Base-by-base conservation (phyloP, 2,797 vertebrate genomes). In the Florisuga fusca region DNA sequence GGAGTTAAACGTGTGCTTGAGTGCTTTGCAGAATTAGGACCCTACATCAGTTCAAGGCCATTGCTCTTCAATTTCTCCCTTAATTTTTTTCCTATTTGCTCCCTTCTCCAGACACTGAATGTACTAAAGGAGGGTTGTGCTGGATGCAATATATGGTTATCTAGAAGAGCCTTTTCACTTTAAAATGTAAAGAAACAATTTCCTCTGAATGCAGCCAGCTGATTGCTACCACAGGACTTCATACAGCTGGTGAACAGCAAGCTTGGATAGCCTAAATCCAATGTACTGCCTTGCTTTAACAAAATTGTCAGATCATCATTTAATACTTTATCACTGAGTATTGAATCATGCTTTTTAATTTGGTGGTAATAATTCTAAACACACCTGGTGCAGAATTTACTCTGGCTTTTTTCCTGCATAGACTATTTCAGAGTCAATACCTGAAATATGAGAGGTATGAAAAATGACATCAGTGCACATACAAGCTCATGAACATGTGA, bases 141-240 rank as follows among this genome's bases (percentile, higher is more conserved):
- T 73, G 77, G 43, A 75, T 84, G 74, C 81, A 82, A 26, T 73
- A 55, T 50, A 33, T 33, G 45, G 83, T 81, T 91, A 66, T 73
- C 87, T 36, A 23, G 69, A 83, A 78, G 51, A 81, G 29, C 13
- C 66, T 81, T 88, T 84, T 80, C 80, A 69, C 54, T 93, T 93
- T 25, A 84, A 76, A 76, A 48, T 63, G 26, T 59, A 59, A 91
- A 95, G 69, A 77, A 96, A 78, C 85, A 75, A 91, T 93, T 90
- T 95, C 87, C 90, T 84, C 59, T 69, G 66, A 48, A 69, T 69
- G 36, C 1, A 36, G 58, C 34, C 54, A 23, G 76, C 5, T 72
- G 91, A 91, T 87, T 71, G 29, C 69, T 53, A 36, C 91, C 76
- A 48, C 34, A 21, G 68, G 73, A 62, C 87, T 78, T 66, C 46